These are phyloP conservation scores for Gallinago paraguaiae DNA, from an alignment of 2,113 vertebrate genomes.

Conservation along the genomic window DNA sequence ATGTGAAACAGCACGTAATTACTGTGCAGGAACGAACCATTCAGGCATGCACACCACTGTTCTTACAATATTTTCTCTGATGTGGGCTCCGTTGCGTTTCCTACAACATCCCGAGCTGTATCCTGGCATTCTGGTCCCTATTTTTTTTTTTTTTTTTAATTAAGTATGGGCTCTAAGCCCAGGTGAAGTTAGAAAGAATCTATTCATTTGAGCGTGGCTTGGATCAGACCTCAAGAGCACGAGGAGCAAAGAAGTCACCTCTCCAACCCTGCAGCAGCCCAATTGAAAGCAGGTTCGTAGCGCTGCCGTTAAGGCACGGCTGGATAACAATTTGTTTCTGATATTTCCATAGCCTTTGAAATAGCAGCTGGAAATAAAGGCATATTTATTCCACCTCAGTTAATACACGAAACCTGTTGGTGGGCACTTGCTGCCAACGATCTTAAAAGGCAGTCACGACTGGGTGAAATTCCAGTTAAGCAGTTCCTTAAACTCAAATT, in stretches of 20 bases:
- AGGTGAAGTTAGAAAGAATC: neutral
- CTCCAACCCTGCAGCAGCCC: neutral
- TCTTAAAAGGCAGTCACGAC: conserved; percentile 46
- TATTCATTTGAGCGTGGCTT: neutral
- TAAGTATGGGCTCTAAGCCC: neutral
- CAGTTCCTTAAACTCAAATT: conserved; percentile 64
- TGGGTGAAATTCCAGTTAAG: conserved; percentile 54
- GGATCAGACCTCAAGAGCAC: neutral
- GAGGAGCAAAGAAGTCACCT: neutral
- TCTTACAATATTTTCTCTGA: neutral
- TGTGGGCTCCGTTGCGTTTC: neutral
- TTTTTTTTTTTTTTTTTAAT: neutral
- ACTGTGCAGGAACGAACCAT: neutral
- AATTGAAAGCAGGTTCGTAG: neutral
- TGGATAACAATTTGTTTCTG: neutral
- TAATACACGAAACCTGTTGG: conserved; percentile 51
- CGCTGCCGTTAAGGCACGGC: neutral
- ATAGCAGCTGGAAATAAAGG: conserved; percentile 32
- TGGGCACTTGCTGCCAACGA: neutral
- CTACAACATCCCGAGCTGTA: neutral
- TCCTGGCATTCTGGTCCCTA: neutral
- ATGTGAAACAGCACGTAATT: neutral
- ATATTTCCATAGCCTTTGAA: conserved; percentile 36
- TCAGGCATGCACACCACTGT: neutral
- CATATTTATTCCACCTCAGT: conserved; percentile 39